Percentiles rank a stretch among this genome's conserved stretches.
These are phyloP conservation scores for Cantharis nigra DNA, from an alignment of 2,888 invertebrate genomes.

Conservation along the genomic window DNA sequence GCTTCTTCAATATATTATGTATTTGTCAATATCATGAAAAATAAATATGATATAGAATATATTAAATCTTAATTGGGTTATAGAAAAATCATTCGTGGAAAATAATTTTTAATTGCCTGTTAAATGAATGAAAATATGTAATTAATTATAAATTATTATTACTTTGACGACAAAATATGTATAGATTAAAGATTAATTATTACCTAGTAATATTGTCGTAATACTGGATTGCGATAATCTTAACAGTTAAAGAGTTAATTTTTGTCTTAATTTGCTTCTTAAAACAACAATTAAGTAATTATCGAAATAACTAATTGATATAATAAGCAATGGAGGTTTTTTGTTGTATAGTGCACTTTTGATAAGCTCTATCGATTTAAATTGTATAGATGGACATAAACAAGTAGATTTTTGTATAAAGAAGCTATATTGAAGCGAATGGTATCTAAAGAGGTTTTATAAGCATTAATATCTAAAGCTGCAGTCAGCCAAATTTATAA, in stretches of 20 bases:
- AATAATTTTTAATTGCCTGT: too few relatives aligned
- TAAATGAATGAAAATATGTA: too few relatives aligned
- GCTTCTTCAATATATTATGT: too few relatives aligned
- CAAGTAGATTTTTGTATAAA: background rate
- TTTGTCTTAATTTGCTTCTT: background rate
- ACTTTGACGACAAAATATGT: background rate
- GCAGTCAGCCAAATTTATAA: constrained; percentile 45
- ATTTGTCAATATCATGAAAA: too few relatives aligned
- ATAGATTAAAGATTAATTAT: background rate
- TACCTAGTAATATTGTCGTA: background rate
- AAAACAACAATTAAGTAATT: background rate
- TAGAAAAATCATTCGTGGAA: too few relatives aligned
- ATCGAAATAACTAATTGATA: background rate
- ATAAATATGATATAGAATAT: too few relatives aligned
- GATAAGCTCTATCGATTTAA: background rate
- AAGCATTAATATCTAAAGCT: constrained; percentile 37
- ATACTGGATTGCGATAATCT: background rate
- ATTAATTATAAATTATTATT: background rate
- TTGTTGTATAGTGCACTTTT: background rate
- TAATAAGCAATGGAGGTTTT: background rate
- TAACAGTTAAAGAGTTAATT: background rate
- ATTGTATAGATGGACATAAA: background rate
- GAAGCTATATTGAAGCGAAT: constrained; percentile 9
- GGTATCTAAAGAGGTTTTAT: constrained; percentile 20
- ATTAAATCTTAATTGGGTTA: too few relatives aligned